phyloP scores from a whole-genome alignment of 2,113 vertebrate species.

The Petrocephalus microphthalmus region DNA sequence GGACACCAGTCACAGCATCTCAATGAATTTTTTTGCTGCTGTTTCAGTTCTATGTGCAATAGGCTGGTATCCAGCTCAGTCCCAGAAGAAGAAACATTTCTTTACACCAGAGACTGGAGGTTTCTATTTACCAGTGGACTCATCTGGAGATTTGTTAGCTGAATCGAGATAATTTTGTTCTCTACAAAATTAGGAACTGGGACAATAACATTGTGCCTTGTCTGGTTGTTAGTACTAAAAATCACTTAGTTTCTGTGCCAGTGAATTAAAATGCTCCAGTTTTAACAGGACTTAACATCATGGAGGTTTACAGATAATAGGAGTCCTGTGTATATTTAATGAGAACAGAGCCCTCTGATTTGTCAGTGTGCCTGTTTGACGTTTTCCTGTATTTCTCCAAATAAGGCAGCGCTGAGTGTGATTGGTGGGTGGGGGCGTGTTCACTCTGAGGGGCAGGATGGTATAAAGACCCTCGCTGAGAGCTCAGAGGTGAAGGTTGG shows the following conservation, averaged over 20 bases:
- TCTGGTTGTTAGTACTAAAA: neutral
- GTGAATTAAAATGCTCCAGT: neutral
- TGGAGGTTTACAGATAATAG: neutral
- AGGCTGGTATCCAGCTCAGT: neutral
- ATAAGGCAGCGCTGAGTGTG: neutral
- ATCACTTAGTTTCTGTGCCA: neutral
- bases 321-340: neutral
- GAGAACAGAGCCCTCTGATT: neutral
- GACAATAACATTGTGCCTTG: neutral
- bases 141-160: neutral
- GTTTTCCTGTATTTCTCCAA: neutral
- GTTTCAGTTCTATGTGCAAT: neutral
- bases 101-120: neutral
- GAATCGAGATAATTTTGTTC: neutral
- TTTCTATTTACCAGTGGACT: neutral
- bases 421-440: neutral
- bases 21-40: neutral
- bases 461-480: neutral
- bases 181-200: neutral
- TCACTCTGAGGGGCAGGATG: neutral
- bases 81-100: neutral
- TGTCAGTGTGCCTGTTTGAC: neutral
- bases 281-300: neutral
- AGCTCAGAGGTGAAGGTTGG: neutral
- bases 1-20: neutral